These are phyloP conservation scores for Dryomyza anilis DNA, from an alignment of 2,888 invertebrate genomes.

Conservation along the genomic window DNA sequence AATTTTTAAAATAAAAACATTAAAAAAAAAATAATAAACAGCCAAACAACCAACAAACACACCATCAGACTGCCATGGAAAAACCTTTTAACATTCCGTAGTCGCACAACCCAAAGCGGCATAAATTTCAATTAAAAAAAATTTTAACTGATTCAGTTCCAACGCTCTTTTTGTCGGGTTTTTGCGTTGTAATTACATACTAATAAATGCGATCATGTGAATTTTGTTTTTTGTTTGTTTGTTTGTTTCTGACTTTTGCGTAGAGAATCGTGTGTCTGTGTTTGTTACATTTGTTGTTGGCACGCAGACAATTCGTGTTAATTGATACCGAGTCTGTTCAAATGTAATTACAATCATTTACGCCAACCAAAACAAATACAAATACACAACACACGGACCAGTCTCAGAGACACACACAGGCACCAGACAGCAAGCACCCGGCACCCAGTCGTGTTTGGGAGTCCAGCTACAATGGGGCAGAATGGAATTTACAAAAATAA, in stretches of 20 bases:
- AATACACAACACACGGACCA: slow-evolving; percentile 4
- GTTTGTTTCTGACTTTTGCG: background rate
- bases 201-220: slow-evolving; percentile 19
- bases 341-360: slow-evolving; percentile 38
- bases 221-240: background rate
- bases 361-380: slow-evolving; percentile 25
- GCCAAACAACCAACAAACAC: background rate
- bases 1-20: background rate
- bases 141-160: slow-evolving; percentile 22
- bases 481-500: no score
- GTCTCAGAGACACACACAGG: background rate
- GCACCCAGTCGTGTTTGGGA: no score
- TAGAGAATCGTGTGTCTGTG: background rate
- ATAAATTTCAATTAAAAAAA: slow-evolving; percentile 59
- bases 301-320: slow-evolving; percentile 35
- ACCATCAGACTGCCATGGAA: background rate
- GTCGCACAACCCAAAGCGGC: slow-evolving; percentile 50
- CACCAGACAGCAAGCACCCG: background rate
- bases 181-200: slow-evolving; percentile 13
- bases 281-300: slow-evolving; percentile 6
- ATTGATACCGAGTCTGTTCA: slow-evolving; percentile 37
- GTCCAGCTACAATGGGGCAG: no score
- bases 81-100: slow-evolving; percentile 27
- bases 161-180: slow-evolving; percentile 4
- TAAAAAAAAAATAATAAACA: background rate